A percentile compares a stretch with the other conserved stretches of the same genome.
Conservation (phyloP, 2,797 vertebrate species). For the Falco columbarius region DNA sequence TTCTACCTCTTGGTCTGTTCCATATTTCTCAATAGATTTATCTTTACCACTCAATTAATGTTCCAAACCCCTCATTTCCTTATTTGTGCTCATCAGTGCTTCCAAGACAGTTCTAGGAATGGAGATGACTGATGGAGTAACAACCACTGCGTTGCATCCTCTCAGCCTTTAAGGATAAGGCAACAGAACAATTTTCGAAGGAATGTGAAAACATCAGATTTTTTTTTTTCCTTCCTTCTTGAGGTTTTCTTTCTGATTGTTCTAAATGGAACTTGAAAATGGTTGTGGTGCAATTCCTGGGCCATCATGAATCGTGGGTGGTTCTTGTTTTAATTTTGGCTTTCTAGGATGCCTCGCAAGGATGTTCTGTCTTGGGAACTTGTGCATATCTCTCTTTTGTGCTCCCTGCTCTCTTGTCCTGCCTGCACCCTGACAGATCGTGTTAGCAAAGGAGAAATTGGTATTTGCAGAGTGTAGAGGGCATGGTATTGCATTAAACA, state of each 20-base stretch:
- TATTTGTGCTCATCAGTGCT: background rate
- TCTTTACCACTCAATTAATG: background rate
- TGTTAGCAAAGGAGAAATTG: background rate
- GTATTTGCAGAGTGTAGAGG: background rate
- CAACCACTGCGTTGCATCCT: rapidly evolving
- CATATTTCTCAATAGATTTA: background rate
- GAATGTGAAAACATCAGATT: background rate
- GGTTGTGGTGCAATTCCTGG: background rate
- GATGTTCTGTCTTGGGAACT: background rate
- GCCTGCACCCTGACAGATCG: background rate
- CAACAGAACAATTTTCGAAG: background rate
- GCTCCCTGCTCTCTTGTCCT: background rate
- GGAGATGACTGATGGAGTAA: background rate
- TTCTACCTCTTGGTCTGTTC: background rate
- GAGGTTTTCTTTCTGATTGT: background rate
- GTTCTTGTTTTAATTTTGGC: background rate
- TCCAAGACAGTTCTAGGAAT: background rate
- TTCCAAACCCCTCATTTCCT: background rate
- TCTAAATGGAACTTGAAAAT: background rate
- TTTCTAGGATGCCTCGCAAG: background rate
- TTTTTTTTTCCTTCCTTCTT: background rate
- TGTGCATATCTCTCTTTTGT: background rate
- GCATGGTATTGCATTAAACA: background rate
- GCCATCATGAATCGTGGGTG: background rate
- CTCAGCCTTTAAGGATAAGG: background rate